Conservation (phyloP, 2,888 invertebrate species). For the Metacarcinus magister region DNA sequence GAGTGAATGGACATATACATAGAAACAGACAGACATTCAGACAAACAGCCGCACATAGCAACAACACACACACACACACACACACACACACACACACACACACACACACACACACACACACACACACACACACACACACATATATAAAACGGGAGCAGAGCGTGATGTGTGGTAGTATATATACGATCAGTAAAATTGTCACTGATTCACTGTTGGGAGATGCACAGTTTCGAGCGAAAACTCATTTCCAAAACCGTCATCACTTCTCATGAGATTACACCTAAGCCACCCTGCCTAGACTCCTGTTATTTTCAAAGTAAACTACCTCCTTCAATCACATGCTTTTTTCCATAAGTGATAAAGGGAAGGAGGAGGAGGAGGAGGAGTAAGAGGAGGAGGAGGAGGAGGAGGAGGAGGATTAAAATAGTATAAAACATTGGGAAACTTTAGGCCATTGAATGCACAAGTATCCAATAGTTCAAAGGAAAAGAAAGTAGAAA, state of each 20-base stretch:
- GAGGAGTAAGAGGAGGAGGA: not conserved
- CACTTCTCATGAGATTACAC: slow-evolving; percentile 26
- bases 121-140: no score
- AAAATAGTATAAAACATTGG: not conserved
- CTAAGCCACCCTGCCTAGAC: not conserved
- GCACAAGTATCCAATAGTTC: slow-evolving; percentile 9
- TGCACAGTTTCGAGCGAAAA: slow-evolving; percentile 9
- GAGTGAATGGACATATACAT: not conserved
- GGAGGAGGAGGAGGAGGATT: not conserved
- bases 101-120: not conserved
- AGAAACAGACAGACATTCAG: no score
- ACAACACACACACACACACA: not conserved
- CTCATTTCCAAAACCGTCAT: not conserved
- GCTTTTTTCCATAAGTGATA: not conserved
- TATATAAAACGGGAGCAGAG: no score
- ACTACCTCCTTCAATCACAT: not conserved
- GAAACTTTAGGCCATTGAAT: not conserved
- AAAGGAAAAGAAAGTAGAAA: not conserved
- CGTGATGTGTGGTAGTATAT: no score
- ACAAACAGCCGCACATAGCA: no score
- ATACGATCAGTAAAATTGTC: not conserved
- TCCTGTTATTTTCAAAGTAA: not conserved
- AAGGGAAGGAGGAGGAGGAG: not conserved
- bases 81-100: slow-evolving; percentile 26
- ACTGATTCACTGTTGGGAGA: not conserved